Evolutionary conservation across 2,113 vertebrate genomes (phyloP), one percentile per base, ranked within the genome.

Genomic region (Catharus bicknelli): DNA sequence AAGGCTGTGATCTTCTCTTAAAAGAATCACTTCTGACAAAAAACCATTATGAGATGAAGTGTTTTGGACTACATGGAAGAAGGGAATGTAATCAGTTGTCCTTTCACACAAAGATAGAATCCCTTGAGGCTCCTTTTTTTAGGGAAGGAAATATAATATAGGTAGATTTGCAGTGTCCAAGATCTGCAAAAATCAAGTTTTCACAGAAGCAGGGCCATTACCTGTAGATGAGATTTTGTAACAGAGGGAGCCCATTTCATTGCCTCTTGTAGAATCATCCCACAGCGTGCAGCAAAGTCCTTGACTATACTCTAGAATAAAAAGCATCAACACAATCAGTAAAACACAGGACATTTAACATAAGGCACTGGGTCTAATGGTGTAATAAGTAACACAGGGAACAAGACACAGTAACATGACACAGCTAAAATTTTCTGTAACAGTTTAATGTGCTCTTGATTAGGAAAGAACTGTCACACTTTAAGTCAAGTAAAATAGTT

Each of bases 231-330:
- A 73, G 99, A 99, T 93, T 99, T 99, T 61, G 99, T 99, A 86
- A 99, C 99, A 0, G 99, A 98, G 22, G 99, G 99, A 7, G 99
- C 99, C 99, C 99, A 99, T 75, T 99, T 99, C 99, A 99, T 99
- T 17, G 99, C 99, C 94, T 99, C 99, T 88, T 99, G 99, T 9
- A 99, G 97, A 93, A 99, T 99, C 98, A 99, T 99, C 50, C 98
- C 99, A 96, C 99, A 99, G 72, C 99, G 99, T 25, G 99, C 99
- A 17, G 99, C 99, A 62, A 99, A 99, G 95, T 96, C 95, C 87
- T 99, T 99, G 42, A 99, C 99, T n/a, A 99, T 99, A 91, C 98
- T 99, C 99, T 99, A 84, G 42, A 94, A 94, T 26, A 43, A 64
- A 79, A 68, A 86, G 18, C 21, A 93, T 16, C 42, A 38, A 42